Evolutionary conservation across 2,888 invertebrate genomes (phyloP), one percentile per base, ranked within the genome.

Genomic region (Tuberolachnus salignus): DNA sequence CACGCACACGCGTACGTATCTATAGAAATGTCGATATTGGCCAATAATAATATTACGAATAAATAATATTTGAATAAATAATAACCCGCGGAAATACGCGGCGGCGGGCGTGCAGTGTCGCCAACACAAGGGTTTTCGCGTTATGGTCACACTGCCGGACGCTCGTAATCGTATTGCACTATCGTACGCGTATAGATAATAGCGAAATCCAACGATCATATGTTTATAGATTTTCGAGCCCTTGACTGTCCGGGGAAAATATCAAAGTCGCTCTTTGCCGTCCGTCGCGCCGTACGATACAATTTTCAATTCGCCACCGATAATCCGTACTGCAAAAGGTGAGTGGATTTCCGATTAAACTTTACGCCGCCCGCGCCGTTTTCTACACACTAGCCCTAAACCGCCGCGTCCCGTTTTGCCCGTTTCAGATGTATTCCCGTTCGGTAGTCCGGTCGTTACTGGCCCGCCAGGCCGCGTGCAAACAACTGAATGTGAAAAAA

Each of bases 381-480:
- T n/a, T n/a, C n/a, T n/a, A n/a, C n/a, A n/a, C n/a, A n/a, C n/a
- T n/a, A n/a, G n/a, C n/a, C n/a, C n/a, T n/a, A n/a, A 34, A 34
- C 34, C 34, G 34, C 6, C 6, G 3, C 34, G 34, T 4, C 19
- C 11, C 8, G 44, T 44, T 44, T 8, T 44, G 6, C 6, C 14
- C 3, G 51, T 73, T 73, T 42, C 49, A 75, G 64, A 74, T 78
- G 78, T 69, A 57, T 21, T 67, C 75, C 21, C 67, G 57, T 61
- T 34, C 69, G 14, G 14, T 67, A 16, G 34, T 69, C 19, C 67
- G 78, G 23, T 61, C 67, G 13, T 51, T 78, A 1, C 42, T 78
- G 21, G 51, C 59, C 16, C 78, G 78, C 51, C 61, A 67, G 14
- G 1, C 57, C 67, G 69, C 49, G 21, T 57, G n/a, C 59, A 78